A percentile compares a stretch with the other conserved stretches of the same genome.
phyloP scores from a whole-genome alignment of 2,888 invertebrate species.

The Augochlorella aurata region DNA sequence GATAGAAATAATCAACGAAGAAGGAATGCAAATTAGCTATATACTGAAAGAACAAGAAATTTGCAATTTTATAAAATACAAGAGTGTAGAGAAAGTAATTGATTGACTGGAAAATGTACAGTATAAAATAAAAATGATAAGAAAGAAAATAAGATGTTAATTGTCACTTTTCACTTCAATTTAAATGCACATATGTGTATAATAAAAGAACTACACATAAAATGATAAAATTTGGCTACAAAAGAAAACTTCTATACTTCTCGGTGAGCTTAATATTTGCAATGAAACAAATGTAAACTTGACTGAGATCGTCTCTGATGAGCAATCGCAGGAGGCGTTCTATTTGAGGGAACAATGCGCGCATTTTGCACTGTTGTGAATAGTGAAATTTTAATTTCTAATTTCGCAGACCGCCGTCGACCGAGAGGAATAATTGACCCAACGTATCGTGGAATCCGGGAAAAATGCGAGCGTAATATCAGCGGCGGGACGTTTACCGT shows the following conservation, averaged over 20 bases:
- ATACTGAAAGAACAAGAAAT: too few relatives aligned
- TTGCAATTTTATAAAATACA: too few relatives aligned
- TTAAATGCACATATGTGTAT: too few relatives aligned
- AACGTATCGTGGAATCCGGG: constrained; percentile 34
- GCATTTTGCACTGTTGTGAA: constrained; percentile 53
- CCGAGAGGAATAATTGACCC: constrained; percentile 51
- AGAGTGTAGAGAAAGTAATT: too few relatives aligned
- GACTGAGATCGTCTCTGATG: neutral
- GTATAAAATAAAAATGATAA: too few relatives aligned
- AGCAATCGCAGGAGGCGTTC: constrained; percentile 9
- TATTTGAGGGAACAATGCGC: constrained; percentile 11
- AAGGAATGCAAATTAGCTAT: too few relatives aligned
- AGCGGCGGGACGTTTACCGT: constrained; percentile 14
- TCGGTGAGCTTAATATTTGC: neutral
- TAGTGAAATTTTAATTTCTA: constrained; percentile 67
- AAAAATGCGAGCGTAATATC: constrained; percentile 41
- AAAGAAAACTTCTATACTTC: neutral
- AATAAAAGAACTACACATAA: too few relatives aligned
- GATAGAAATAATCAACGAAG: too few relatives aligned
- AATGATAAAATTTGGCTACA: too few relatives aligned
- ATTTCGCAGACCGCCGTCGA: constrained; percentile 47
- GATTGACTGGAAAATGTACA: too few relatives aligned
- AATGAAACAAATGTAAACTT: neutral
- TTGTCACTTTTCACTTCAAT: too few relatives aligned
- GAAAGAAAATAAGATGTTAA: too few relatives aligned